Evolutionary conservation across 2,113 vertebrate genomes (phyloP).

Genomic region (Hydrochoerus hydrochaeris): DNA sequence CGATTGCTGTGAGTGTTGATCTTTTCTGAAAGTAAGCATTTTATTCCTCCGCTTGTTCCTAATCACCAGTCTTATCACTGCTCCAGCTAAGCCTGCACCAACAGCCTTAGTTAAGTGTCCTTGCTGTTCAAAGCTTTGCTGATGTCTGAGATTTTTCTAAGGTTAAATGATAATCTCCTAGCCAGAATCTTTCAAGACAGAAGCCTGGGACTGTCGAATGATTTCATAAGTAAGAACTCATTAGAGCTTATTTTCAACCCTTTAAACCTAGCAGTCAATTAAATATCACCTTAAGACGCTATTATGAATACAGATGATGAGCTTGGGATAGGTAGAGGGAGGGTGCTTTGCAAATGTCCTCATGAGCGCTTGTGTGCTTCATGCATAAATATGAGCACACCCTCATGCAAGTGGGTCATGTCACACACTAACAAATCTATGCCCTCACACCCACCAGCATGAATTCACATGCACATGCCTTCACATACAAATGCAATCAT

Average conservation of each 20-base stretch:
- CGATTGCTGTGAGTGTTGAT: background rate
- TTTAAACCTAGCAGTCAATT: background rate
- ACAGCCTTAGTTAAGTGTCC: conserved; percentile 31
- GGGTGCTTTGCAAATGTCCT: rapidly evolving
- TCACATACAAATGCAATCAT: background rate
- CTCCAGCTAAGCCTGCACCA: conserved; percentile 8
- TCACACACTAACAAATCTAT: background rate
- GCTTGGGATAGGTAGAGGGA: too few relatives aligned
- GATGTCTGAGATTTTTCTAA: conserved; percentile 47
- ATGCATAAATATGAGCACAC: background rate
- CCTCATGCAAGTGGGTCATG: too few relatives aligned
- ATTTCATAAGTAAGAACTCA: conserved; percentile 18
- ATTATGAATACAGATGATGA: background rate
- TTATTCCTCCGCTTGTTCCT: conserved; percentile 24
- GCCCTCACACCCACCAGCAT: background rate
- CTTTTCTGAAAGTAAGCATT: conserved; percentile 62
- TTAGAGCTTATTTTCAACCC: background rate
- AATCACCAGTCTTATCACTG: conserved; percentile 41
- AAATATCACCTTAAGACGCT: background rate
- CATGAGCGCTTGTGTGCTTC: background rate
- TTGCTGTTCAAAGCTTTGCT: conserved; percentile 30
- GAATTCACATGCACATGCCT: too few relatives aligned
- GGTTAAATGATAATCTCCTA: conserved; percentile 39
- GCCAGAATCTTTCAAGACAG: background rate
- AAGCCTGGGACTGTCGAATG: background rate